A percentile compares a stretch with the other conserved stretches of the same genome.
Evolutionary conservation across 2,888 invertebrate genomes (phyloP).

Genomic region (Noctuana brunneofusca): DNA sequence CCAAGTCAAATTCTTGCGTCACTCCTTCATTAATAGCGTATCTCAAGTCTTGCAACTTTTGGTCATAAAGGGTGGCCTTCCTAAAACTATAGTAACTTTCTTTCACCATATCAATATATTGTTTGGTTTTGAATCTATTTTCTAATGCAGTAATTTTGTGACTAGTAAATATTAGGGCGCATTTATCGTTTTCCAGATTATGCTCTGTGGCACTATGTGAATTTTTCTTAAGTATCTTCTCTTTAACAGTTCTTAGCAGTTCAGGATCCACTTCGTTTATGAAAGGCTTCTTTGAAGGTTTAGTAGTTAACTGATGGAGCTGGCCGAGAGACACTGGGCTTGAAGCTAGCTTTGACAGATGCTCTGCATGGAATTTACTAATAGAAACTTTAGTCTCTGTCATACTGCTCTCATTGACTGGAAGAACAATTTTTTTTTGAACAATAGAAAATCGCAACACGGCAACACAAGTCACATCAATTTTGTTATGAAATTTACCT

Average conservation of each 20-base stretch:
- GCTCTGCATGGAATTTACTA: slow-evolving; percentile 85
- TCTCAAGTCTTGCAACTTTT: slow-evolving; percentile 70
- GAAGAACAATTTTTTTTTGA: slow-evolving; percentile 43
- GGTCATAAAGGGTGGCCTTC: slow-evolving; percentile 73
- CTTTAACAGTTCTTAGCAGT: slow-evolving; percentile 67
- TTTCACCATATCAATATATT: slow-evolving; percentile 67
- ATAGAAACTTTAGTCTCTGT: slow-evolving; percentile 87
- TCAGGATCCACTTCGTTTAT: slow-evolving; percentile 69
- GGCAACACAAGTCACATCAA: not conserved
- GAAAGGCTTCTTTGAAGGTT: slow-evolving; percentile 49
- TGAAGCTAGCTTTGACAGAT: slow-evolving; percentile 85
- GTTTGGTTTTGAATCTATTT: slow-evolving; percentile 63
- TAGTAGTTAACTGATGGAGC: slow-evolving; percentile 80
- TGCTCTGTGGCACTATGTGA: slow-evolving; percentile 43
- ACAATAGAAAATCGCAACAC: too few relatives aligned
- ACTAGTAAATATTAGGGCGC: slow-evolving; percentile 70
- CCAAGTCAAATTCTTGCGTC: slow-evolving; percentile 67
- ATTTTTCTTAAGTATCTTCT: slow-evolving; percentile 65
- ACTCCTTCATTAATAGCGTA: slow-evolving; percentile 78
- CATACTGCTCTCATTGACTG: slow-evolving; percentile 85
- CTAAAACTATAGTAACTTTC: slow-evolving; percentile 78
- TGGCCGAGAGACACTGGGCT: slow-evolving; percentile 82
- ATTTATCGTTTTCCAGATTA: slow-evolving; percentile 69
- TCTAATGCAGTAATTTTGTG: slow-evolving; percentile 61
- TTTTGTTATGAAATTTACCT: slow-evolving; percentile 71